Conservation (phyloP, 1,140 invertebrate genomes). For the Euura saliciscinereae region DNA sequence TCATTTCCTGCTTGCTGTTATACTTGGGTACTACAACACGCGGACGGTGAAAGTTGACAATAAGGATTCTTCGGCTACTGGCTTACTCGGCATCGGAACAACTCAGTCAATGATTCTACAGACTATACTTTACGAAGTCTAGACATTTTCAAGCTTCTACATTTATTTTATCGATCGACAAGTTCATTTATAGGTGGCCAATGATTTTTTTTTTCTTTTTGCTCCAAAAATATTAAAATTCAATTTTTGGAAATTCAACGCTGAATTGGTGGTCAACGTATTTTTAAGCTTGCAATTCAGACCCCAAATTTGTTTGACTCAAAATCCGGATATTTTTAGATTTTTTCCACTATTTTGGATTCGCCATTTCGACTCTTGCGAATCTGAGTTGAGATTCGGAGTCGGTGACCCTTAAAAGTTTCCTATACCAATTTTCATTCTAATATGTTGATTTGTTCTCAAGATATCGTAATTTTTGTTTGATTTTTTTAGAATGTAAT, state of each 20-base stretch:
- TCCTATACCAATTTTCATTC: neutral
- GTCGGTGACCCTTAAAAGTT: too few relatives aligned
- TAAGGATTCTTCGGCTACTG: too few relatives aligned
- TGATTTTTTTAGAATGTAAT: neutral
- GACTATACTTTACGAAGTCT: slow-evolving; percentile 2
- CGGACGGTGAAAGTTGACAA: neutral
- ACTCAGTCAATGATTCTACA: neutral
- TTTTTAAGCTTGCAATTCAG: too few relatives aligned
- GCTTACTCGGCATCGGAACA: too few relatives aligned
- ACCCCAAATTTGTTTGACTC: too few relatives aligned
- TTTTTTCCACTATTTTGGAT: too few relatives aligned
- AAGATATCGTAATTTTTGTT: neutral
- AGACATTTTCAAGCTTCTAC: neutral
- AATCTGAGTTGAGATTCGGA: too few relatives aligned
- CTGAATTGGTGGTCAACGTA: too few relatives aligned
- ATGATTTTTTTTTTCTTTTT: neutral
- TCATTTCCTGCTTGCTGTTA: neutral
- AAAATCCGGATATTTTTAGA: too few relatives aligned
- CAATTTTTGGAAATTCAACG: too few relatives aligned
- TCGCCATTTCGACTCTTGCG: too few relatives aligned
- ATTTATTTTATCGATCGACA: neutral
- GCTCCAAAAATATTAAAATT: too few relatives aligned
- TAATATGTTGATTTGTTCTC: neutral
- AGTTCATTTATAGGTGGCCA: neutral
- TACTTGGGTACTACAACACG: neutral